These are phyloP conservation scores for Sciaenops ocellatus DNA, from an alignment of 2,797 vertebrate species.

Conservation along the genomic window DNA sequence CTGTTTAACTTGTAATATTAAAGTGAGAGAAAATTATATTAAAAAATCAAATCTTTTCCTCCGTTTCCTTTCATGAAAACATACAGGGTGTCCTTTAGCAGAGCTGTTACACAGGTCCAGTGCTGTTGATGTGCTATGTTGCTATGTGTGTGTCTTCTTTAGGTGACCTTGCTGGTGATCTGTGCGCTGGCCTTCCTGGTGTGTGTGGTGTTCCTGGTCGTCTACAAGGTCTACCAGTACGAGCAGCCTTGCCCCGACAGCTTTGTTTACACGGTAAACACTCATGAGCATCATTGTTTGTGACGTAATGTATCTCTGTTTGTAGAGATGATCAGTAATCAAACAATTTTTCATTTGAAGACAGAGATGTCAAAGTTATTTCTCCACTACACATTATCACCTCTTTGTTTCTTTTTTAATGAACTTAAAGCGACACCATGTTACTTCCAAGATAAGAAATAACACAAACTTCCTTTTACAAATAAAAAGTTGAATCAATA, in stretches of 20 bases:
- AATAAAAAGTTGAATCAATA: not conserved
- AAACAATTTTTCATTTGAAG: not conserved
- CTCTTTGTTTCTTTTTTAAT: not conserved
- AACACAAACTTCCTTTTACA: not conserved
- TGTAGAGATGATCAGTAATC: not conserved
- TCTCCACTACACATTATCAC: not conserved
- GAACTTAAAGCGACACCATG: not conserved
- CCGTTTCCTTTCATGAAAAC: not conserved
- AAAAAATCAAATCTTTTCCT: not conserved
- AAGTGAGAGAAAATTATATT: not conserved
- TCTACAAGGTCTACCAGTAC: conserved; percentile 98
- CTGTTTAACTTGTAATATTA: not conserved
- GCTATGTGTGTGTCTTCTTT: conserved; percentile 33
- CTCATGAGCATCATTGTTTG: not conserved
- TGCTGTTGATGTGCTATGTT: conserved; percentile 5
- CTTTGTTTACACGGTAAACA: conserved; percentile 93
- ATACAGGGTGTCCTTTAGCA: not conserved
- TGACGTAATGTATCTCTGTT: not conserved
- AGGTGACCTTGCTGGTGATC: conserved; percentile 95
- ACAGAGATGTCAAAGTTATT: not conserved
- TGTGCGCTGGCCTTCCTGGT: conserved; percentile 95
- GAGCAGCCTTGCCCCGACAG: conserved; percentile 96
- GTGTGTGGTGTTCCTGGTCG: conserved; percentile 96
- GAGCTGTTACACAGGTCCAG: not conserved
- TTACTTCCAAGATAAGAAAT: not conserved